Evolutionary conservation across 2,888 invertebrate genomes (phyloP).

Genomic region (Trissolcus japonicus): DNA sequence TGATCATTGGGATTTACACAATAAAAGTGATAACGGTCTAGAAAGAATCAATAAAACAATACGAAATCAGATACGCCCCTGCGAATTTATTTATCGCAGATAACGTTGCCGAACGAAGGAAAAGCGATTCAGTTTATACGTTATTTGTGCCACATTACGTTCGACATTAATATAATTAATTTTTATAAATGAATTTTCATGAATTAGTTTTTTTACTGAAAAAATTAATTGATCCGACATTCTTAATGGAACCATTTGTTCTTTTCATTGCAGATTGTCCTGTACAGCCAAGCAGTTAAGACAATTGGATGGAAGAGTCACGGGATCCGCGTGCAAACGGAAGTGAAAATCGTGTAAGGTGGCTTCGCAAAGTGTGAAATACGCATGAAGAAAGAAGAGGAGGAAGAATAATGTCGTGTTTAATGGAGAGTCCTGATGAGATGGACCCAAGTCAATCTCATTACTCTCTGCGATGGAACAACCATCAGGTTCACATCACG

Average conservation of each 20-base stretch:
- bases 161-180: constrained; percentile 27
- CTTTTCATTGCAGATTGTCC: constrained; percentile 33
- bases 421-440: constrained; percentile 72
- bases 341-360: constrained; percentile 65
- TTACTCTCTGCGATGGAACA: constrained; percentile 95
- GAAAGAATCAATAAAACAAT: constrained; percentile 57
- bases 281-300: constrained; percentile 5
- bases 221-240: no score
- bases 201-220: no score
- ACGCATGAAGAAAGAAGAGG: constrained; percentile 51
- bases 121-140: constrained; percentile 38
- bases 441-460: constrained; percentile 82
- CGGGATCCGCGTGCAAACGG: constrained; percentile 57
- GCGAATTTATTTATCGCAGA: constrained; percentile 51
- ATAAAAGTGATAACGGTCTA: constrained; percentile 55
- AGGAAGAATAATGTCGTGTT: constrained; percentile 71
- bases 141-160: constrained; percentile 38
- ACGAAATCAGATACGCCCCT: constrained; percentile 55
- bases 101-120: constrained; percentile 39
- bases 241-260: neutral
- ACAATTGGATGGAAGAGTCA: constrained; percentile 65
- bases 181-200: constrained; percentile 2
- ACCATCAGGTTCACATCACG: constrained; percentile 92
- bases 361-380: constrained; percentile 68
- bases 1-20: constrained; percentile 57